These are phyloP conservation scores for Eilema caniola DNA, from an alignment of 2,888 invertebrate species.

Conservation along the genomic window DNA sequence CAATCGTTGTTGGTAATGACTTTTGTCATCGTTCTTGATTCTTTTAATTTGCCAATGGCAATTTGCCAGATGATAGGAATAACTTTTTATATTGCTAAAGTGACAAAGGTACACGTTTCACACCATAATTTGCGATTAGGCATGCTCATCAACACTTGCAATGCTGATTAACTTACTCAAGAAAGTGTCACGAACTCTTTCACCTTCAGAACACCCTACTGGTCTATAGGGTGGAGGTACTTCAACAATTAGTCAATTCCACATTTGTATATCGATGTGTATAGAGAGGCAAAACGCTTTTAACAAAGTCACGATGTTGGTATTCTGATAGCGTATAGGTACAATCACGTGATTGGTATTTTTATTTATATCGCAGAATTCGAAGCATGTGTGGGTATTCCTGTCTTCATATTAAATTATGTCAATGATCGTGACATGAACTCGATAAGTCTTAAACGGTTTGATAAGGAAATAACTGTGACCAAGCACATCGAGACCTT, in stretches of 20 bases:
- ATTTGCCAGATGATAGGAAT: neutral
- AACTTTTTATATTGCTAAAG: neutral
- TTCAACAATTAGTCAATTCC: neutral
- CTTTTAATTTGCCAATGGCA: neutral
- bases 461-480: neutral
- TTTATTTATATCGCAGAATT: neutral
- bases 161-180: neutral
- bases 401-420: neutral
- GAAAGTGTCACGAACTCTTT: neutral
- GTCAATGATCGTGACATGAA: neutral
- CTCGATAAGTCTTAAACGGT: conserved; percentile 3
- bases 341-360: conserved; percentile 3
- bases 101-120: neutral
- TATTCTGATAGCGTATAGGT: neutral
- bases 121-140: too few relatives aligned
- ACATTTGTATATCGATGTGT: neutral
- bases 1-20: neutral
- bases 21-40: neutral
- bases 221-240: neutral
- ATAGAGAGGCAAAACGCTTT: neutral
- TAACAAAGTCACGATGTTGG: neutral
- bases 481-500: neutral
- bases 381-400: conserved; percentile 4
- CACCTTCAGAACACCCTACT: too few relatives aligned
- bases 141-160: too few relatives aligned